Percentiles rank a stretch among this genome's conserved stretches.
Conservation (phyloP, 2,888 invertebrate species). For the Apotomis turbidana region DNA sequence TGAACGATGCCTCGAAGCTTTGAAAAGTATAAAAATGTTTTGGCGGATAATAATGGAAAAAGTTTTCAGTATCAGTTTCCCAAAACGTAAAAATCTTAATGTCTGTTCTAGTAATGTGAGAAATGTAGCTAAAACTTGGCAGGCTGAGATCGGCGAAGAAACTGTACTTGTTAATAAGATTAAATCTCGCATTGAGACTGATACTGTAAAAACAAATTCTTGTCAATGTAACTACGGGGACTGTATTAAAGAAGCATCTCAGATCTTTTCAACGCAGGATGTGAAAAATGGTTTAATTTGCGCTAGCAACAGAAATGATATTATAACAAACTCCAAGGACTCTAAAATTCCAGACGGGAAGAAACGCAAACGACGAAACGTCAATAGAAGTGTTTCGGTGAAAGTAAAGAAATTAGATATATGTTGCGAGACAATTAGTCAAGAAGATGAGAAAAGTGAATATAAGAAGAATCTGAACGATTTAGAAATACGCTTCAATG, state of each 20-base stretch:
- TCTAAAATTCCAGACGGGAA: neutral
- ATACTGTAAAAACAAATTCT: neutral
- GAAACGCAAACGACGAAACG: constrained; percentile 42
- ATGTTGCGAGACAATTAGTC: constrained; percentile 54
- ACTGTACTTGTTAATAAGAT: constrained; percentile 61
- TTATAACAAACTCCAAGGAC: neutral
- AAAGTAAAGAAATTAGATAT: constrained; percentile 53
- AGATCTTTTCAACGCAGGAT: neutral
- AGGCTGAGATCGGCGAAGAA: constrained; percentile 67
- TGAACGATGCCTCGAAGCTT: constrained; percentile 69
- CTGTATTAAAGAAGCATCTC: neutral
- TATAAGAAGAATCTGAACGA: constrained; percentile 55
- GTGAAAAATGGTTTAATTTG: neutral
- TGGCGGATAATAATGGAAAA: constrained; percentile 74
- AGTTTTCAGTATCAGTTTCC: constrained; percentile 62
- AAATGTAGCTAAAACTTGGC: constrained; percentile 65
- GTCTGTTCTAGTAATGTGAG: constrained; percentile 54
- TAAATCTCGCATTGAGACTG: constrained; percentile 44
- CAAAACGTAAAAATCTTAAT: constrained; percentile 52
- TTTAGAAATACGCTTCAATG: constrained; percentile 56
- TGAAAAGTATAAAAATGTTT: constrained; percentile 76
- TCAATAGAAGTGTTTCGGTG: constrained; percentile 53
- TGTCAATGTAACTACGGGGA: neutral
- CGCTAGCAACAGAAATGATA: neutral
- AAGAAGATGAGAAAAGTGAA: constrained; percentile 50